A percentile compares a stretch with the other conserved stretches of the same genome.
phyloP scores from a whole-genome alignment of 2,888 invertebrate species.

The Candidula unifasciata region DNA sequence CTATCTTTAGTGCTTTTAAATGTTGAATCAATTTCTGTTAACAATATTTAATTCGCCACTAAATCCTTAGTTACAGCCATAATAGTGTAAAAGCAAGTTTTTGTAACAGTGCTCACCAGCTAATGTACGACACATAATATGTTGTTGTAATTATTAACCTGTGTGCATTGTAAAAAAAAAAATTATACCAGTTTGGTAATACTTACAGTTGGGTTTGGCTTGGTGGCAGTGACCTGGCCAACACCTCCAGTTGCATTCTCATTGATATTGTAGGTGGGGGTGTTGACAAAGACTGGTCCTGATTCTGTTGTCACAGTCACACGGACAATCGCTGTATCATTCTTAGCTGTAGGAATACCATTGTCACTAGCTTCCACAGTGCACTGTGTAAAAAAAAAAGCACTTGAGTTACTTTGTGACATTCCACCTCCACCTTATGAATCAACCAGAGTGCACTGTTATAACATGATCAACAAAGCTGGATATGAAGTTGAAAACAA shows the following conservation, averaged over 20 bases:
- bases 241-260: conserved; percentile 61
- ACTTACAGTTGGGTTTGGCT: conserved; percentile 51
- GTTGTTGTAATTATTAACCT: too few relatives aligned
- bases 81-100: too few relatives aligned
- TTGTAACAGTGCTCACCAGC: too few relatives aligned
- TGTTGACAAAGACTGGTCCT: conserved; percentile 56
- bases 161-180: background rate
- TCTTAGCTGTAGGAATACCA: conserved; percentile 60
- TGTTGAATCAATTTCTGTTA: too few relatives aligned
- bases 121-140: too few relatives aligned
- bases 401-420: too few relatives aligned
- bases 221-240: conserved; percentile 55
- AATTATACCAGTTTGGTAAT: background rate
- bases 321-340: conserved; percentile 60
- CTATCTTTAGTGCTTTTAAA: too few relatives aligned
- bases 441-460: too few relatives aligned
- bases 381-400: conserved; percentile 58
- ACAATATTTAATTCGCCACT: too few relatives aligned
- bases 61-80: too few relatives aligned
- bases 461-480: too few relatives aligned
- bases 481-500: background rate
- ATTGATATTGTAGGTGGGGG: conserved; percentile 56
- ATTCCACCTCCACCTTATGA: too few relatives aligned
- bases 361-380: conserved; percentile 65
- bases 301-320: conserved; percentile 62